Percentiles rank a stretch among this genome's conserved stretches.
These are phyloP conservation scores for Enteromius trimaculatus DNA, from an alignment of 2,797 vertebrate species.

Conservation along the genomic window DNA sequence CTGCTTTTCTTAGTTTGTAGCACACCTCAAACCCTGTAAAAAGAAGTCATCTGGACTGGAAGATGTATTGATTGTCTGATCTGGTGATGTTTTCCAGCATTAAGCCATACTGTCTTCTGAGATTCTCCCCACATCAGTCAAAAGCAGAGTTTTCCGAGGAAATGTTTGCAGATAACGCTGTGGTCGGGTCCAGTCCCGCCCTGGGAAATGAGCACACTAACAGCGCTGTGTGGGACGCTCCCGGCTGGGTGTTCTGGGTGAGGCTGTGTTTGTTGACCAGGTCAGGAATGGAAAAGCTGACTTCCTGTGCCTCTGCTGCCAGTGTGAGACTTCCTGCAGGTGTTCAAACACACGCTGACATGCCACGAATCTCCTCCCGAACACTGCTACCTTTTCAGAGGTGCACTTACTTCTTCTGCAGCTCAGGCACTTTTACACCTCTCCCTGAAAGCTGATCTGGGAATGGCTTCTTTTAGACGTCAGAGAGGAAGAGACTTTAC, in stretches of 20 bases:
- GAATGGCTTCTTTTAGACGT: neutral
- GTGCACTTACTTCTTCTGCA: neutral
- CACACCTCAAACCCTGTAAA: neutral
- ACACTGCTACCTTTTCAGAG: conserved; percentile 28
- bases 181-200: neutral
- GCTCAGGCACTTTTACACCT: neutral
- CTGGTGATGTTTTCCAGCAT: neutral
- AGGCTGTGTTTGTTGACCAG: conserved; percentile 39
- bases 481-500: neutral
- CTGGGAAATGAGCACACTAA: conserved; percentile 12
- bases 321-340: conserved; percentile 46
- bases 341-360: conserved; percentile 43
- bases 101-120: neutral
- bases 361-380: neutral
- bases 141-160: conserved; percentile 15
- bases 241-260: conserved; percentile 37
- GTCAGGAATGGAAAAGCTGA: conserved; percentile 38
- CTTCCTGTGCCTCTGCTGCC: conserved; percentile 45
- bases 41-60: neutral
- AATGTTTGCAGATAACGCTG: neutral
- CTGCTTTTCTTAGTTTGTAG: neutral
- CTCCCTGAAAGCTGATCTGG: neutral
- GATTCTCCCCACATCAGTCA: neutral
- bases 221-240: neutral
- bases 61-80: neutral